A percentile compares a stretch with the other conserved stretches of the same genome.
These are phyloP conservation scores for Catharus bicknelli DNA, from an alignment of 2,113 vertebrate species.

Conservation along the genomic window DNA sequence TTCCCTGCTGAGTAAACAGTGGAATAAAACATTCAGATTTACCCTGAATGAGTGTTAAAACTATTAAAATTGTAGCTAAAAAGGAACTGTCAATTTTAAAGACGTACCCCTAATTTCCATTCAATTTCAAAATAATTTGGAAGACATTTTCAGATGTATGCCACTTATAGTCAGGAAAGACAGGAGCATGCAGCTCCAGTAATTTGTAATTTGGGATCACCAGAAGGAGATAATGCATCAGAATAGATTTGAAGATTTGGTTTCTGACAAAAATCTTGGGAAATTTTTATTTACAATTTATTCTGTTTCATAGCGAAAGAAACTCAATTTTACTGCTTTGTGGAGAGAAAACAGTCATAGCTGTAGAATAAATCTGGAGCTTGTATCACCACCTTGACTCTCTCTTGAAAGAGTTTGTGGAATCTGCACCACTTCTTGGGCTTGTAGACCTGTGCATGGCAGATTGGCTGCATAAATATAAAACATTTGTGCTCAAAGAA, in stretches of 20 bases:
- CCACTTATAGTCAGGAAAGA: neutral
- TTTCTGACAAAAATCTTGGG: neutral
- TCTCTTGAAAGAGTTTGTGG: neutral
- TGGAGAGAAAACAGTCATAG: neutral
- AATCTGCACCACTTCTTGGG: neutral
- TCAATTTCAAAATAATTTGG: neutral
- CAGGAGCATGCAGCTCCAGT: accelerated
- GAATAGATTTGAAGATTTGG: neutral
- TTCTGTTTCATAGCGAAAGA: neutral
- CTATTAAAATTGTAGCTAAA: neutral
- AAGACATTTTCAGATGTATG: neutral
- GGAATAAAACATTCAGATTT: neutral
- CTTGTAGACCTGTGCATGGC: neutral
- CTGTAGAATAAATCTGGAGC: neutral
- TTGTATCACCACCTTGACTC: neutral
- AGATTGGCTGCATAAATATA: neutral
- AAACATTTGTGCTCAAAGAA: neutral
- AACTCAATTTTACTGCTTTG: neutral
- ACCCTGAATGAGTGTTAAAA: neutral
- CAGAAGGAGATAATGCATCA: neutral
- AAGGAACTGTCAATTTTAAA: neutral
- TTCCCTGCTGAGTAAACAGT: neutral
- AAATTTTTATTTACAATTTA: neutral
- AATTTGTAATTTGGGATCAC: neutral
- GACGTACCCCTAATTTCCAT: neutral